Evolutionary conservation across 2,888 invertebrate genomes (phyloP), one percentile per base, ranked within the genome.

Genomic region (Keiferia lycopersicella): DNA sequence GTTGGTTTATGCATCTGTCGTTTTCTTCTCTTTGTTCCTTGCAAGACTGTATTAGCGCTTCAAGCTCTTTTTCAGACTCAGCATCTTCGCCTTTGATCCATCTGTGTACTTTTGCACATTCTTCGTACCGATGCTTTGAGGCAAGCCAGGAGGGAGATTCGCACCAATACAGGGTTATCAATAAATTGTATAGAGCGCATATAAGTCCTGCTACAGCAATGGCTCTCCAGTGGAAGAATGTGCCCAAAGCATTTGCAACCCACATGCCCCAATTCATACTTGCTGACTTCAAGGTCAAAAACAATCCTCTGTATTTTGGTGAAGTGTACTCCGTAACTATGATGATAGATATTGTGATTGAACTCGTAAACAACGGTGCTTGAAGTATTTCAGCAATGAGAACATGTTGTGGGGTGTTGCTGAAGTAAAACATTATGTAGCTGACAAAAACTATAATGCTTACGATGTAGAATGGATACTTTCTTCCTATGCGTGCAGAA

Each of bases 61-160:
- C 67, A 61, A 71, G 65, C 66, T 71, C 70, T 57, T 20, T 62
- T 39, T 65, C 64, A 38, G 71, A 66, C n/a, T 67, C 63, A 41
- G 69, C 66, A 62, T 67, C 66, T 59, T 62, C 53, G 10, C 67
- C 68, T 22, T 67, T 64, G 16, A 69, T 62, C 70, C 70, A 69
- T 18, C 65, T 64, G 51, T 67, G 70, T 20, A 65, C 61, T 64
- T 67, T 68, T 53, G 63, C 65, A 56, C 71, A 71, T 20, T 73
- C 73, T 22, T 71, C 70, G 22, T 68, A 69, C 26, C 66, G 64
- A 1, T 69, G 69, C 59, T 65, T 66, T n/a, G 60, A 65, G 7
- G 73, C 73, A 16, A 73, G 38, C 73, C 72, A 72, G 6, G 68
- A 67, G 0, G 73, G 73, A n/a, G 74, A 74, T 57, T 76, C 76